Conservation (phyloP, 2,888 invertebrate genomes). For the Trichogramma dendrolimi region DNA sequence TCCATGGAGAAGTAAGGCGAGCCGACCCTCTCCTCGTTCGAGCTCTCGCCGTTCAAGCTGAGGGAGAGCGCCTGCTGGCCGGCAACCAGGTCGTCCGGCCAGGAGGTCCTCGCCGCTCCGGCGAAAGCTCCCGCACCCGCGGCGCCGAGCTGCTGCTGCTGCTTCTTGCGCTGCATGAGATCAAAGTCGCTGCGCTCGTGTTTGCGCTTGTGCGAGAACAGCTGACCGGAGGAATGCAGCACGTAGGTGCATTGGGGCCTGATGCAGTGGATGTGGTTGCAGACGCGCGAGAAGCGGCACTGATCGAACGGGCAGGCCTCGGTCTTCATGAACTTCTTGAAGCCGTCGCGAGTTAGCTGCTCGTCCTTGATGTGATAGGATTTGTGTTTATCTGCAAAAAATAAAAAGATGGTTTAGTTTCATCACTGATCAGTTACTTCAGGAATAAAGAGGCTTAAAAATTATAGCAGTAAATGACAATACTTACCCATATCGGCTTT, state of each 20-base stretch:
- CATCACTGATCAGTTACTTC: not conserved
- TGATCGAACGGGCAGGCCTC: slow-evolving; percentile 87
- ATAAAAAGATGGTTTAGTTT: slow-evolving; percentile 12
- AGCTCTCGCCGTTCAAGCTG: slow-evolving; percentile 55
- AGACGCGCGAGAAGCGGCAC: slow-evolving; percentile 89
- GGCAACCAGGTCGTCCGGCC: slow-evolving; percentile 40
- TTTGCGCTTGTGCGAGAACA: slow-evolving; percentile 95
- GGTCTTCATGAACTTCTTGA: slow-evolving; percentile 98
- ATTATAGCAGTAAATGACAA: slow-evolving; percentile 1
- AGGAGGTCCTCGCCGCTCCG: slow-evolving; percentile 37
- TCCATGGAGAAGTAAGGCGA: slow-evolving; percentile 54
- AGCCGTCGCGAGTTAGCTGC: slow-evolving; percentile 89
- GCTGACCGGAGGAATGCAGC: slow-evolving; percentile 91
- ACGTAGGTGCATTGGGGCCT: slow-evolving; percentile 93
- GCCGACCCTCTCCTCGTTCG: slow-evolving; percentile 56
- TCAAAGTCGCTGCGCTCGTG: slow-evolving; percentile 94
- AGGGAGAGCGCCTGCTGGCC: slow-evolving; percentile 43
- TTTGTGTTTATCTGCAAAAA: slow-evolving; percentile 88
- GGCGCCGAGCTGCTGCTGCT: slow-evolving; percentile 55
- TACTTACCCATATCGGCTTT: slow-evolving; percentile 97
- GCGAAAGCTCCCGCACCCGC: slow-evolving; percentile 43
- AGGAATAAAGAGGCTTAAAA: not conserved
- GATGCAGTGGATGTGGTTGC: slow-evolving; percentile 98
- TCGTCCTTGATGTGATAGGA: slow-evolving; percentile 97
- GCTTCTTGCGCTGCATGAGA: slow-evolving; percentile 75